A percentile compares a stretch with the other conserved stretches of the same genome.
phyloP scores from a whole-genome alignment of 2,113 vertebrate species.

The Mastomys natalensis region DNA sequence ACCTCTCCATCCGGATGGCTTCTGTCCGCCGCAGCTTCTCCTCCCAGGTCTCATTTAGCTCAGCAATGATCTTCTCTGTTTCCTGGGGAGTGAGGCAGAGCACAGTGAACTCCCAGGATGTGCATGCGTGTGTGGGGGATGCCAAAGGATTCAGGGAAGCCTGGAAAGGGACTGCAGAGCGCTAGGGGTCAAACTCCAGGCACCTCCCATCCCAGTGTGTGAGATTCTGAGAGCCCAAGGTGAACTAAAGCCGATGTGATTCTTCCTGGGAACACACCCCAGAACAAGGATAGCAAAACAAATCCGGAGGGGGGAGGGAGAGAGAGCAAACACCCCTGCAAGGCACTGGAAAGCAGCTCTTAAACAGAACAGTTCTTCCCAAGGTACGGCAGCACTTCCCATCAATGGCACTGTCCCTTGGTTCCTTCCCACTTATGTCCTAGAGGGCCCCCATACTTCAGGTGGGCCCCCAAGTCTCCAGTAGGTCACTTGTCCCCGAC shows the following conservation, averaged over 20 bases:
- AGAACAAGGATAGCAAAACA: rapidly evolving
- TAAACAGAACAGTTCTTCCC: too few species aligned
- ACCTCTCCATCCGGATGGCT: slow-evolving; percentile 99
- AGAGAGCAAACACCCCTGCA: rapidly evolving
- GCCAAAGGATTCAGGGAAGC: background rate
- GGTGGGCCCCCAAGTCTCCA: too few species aligned
- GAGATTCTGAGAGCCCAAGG: background rate
- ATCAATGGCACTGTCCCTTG: rapidly evolving
- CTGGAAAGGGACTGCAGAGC: background rate
- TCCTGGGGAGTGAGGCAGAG: slow-evolving; percentile 85
- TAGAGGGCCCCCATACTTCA: background rate
- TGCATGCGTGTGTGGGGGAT: too few species aligned
- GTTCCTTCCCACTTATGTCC: background rate
- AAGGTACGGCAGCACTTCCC: rapidly evolving
- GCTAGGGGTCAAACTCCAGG: rapidly evolving
- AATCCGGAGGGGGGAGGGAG: background rate
- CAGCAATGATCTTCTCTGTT: slow-evolving; percentile 98
- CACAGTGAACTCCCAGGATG: rapidly evolving
- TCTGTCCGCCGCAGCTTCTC: slow-evolving; percentile 97
- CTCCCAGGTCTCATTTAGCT: slow-evolving; percentile 99
- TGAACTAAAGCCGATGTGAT: rapidly evolving
- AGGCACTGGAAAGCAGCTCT: rapidly evolving
- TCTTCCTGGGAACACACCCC: background rate
- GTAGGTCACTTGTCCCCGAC: background rate
- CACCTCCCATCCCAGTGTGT: background rate